These are phyloP conservation scores for rat (Rattus norvegicus) DNA, from an alignment of 2,113 vertebrate genomes.

Conservation along the genomic window DNA sequence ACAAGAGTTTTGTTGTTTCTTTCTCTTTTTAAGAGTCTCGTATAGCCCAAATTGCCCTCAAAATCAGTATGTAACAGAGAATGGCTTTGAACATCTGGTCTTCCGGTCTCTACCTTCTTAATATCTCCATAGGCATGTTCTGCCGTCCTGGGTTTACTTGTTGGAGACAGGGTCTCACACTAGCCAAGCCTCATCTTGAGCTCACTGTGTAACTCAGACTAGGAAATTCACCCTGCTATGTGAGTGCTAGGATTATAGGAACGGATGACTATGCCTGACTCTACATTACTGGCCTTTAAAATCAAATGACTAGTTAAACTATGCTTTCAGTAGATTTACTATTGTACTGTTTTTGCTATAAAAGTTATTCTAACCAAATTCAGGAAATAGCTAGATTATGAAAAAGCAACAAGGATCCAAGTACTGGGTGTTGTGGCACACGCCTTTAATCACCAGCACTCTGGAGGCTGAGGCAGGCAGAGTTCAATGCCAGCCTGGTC, in stretches of 20 bases:
- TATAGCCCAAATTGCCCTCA: not conserved
- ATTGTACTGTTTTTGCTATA: slow-evolving; percentile 1
- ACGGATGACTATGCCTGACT: not conserved
- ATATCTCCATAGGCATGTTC: not conserved
- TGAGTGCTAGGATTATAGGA: not conserved
- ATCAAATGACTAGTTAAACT: slow-evolving; percentile 11
- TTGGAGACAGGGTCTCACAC: not conserved
- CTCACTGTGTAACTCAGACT: not conserved
- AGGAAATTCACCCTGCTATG: not conserved
- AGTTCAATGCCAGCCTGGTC: not conserved
- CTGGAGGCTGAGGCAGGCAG: not conserved
- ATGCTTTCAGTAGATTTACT: slow-evolving; percentile 22
- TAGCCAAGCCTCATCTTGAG: not conserved
- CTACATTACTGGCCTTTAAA: slow-evolving; percentile 20
- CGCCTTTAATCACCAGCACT: not conserved
- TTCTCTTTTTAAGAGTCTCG: not conserved
- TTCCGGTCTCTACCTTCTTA: not conserved
- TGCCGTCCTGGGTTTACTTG: not conserved
- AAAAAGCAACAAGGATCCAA: not conserved
- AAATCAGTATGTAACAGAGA: not conserved
- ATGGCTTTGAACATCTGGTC: not conserved
- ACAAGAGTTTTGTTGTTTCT: slow-evolving; percentile 6
- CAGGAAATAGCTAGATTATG: slow-evolving; percentile 30
- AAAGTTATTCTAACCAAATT: slow-evolving; percentile 29
- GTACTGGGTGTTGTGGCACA: not conserved